Base-by-base conservation (phyloP, 2,113 vertebrate species). In the Nesospiza acunhae region DNA sequence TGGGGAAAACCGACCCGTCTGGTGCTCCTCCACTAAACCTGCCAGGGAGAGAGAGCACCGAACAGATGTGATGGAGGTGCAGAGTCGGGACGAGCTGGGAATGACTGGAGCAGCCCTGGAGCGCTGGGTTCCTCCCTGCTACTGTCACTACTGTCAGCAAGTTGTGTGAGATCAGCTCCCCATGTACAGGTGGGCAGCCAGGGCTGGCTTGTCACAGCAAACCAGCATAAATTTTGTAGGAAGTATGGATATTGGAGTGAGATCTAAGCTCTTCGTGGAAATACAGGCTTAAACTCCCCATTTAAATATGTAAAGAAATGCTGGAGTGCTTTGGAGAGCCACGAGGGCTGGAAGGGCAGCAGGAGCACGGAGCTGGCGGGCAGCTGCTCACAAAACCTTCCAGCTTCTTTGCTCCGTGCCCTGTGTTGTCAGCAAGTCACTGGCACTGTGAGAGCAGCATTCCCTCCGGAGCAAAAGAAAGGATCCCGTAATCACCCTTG, bases 1-100 rank as follows among this genome's bases (percentile, higher is more conserved):
- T 6, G 44, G 44, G 53, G 44, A 33, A 52, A 67, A n/a, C 1
- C 16, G 20, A 6, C 26, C 8, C 31, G 0, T 31, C 26, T 7
- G 21, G 33, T 24, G 64, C 16, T 11, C 21, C 8, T 4, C 22
- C 4, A 0, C 11, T 7, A 30, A 50, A 35, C 7, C 18, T 6
- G 8, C 33, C 4, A 2, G 58, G 17, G 62, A 68, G 39, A 18
- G 53, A 68, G 53, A 30, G n/a, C 16, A 47, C 9, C 20, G 7
- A 21, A 37, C 13, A 15, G 50, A 19, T 7, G 2, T 0, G 59
- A 16, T 6, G 18, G 55, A 28, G 20, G 11, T 0, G 7, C 59
- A 84, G 39, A 63, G 46, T 55, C 59, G 33, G 68, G 46, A n/a
- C 9, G n/a, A 33, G 7, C n/a, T 46, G 69, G 59, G 64, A 35